Evolutionary conservation across 2,113 vertebrate species (phyloP).

Genomic region (Litocranius walleri): DNA sequence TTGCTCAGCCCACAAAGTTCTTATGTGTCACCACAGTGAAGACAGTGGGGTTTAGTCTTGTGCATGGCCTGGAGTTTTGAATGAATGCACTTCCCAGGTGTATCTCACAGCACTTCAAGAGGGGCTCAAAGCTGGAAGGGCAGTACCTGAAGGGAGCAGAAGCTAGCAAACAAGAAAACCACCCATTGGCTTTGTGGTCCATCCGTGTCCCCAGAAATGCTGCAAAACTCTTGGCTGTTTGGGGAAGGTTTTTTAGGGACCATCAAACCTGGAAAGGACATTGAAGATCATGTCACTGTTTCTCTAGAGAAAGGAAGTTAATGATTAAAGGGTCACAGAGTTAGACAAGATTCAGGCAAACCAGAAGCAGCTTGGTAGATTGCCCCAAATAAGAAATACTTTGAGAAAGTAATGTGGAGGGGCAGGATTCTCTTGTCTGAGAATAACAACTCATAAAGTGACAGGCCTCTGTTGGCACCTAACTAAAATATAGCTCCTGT

Average conservation of each 20-base stretch:
- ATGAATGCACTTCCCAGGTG: background rate
- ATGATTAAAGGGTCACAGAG: conserved; percentile 10
- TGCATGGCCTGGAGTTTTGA: background rate
- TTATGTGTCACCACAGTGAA: background rate
- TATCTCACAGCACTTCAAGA: background rate
- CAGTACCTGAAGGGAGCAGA: background rate
- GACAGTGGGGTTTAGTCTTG: background rate
- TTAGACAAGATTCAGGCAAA: background rate
- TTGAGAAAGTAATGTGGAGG: background rate
- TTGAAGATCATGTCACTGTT: background rate
- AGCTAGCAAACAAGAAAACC: background rate
- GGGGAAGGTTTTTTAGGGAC: background rate
- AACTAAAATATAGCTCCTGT: background rate
- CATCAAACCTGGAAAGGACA: background rate
- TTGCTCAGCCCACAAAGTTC: background rate
- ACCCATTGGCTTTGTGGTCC: background rate
- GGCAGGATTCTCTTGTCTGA: background rate
- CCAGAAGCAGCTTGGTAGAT: background rate
- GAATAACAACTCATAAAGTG: background rate
- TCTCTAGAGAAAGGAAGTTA: conserved; percentile 15
- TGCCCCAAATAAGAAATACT: background rate
- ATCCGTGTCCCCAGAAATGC: background rate
- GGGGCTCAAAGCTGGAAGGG: background rate
- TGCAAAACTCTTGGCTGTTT: background rate
- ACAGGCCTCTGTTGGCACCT: background rate